These are phyloP conservation scores for Eublepharis macularius DNA, from an alignment of 2,113 vertebrate genomes.

Conservation along the genomic window DNA sequence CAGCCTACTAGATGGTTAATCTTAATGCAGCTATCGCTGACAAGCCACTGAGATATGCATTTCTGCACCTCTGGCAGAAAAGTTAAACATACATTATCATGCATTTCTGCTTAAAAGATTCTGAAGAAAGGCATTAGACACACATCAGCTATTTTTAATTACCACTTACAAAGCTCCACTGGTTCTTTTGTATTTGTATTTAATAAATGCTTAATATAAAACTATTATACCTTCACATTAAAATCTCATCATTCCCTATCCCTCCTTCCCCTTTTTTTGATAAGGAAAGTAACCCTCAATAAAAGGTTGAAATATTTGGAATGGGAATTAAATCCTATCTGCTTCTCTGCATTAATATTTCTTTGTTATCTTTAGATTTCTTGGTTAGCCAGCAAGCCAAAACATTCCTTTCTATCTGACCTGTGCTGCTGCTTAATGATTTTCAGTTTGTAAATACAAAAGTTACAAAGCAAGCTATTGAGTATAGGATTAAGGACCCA, in stretches of 20 bases:
- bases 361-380: constrained; percentile 1
- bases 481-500: neutral
- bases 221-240: constrained; percentile 58
- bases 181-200: constrained; percentile 61
- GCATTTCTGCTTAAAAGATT: constrained; percentile 54
- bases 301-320: constrained; percentile 50
- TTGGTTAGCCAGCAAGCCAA: neutral
- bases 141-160: constrained; percentile 67
- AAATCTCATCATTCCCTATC: neutral
- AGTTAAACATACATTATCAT: constrained; percentile 41
- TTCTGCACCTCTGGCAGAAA: constrained; percentile 33
- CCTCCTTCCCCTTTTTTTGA: constrained; percentile 20
- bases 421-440: neutral
- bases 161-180: constrained; percentile 62
- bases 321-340: constrained; percentile 7
- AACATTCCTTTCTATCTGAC: constrained; percentile 6
- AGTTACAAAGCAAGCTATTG: neutral
- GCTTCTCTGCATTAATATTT: neutral
- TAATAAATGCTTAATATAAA: constrained; percentile 61
- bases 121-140: constrained; percentile 64
- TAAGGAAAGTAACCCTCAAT: constrained; percentile 31
- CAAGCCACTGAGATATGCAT: neutral
- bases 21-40: neutral
- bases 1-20: neutral
- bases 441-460: constrained; percentile 6